These are phyloP conservation scores for Drosophila nigrodunni DNA, from an alignment of 1,140 invertebrate genomes.

Conservation along the genomic window DNA sequence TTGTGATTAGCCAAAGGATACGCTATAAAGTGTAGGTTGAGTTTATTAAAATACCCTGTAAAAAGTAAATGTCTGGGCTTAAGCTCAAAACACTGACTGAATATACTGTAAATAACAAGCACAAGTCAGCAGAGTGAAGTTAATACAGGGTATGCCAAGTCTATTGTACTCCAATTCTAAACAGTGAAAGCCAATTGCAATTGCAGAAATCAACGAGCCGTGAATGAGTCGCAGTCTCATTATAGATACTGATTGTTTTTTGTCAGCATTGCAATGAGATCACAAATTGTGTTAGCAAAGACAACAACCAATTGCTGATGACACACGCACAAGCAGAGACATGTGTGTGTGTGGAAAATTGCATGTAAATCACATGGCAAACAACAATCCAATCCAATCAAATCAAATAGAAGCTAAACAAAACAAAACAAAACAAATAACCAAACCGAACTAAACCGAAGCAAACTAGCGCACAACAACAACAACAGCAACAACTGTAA, in stretches of 20 bases:
- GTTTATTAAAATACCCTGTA: no score
- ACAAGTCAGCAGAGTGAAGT: background rate
- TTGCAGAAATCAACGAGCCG: slow-evolving; percentile 30
- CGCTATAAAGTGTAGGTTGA: background rate
- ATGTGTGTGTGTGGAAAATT: slow-evolving; percentile 17
- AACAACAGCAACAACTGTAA: slow-evolving; percentile 4
- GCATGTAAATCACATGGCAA: slow-evolving; percentile 53
- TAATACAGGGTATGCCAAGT: background rate
- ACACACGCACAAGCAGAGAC: slow-evolving; percentile 17
- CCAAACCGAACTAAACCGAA: slow-evolving; percentile 61
- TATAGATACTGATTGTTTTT: slow-evolving; percentile 4
- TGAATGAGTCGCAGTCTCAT: slow-evolving; percentile 15
- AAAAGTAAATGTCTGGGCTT: no score
- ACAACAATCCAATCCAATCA: slow-evolving; percentile 34
- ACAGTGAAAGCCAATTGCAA: slow-evolving; percentile 43
- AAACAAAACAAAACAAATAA: slow-evolving; percentile 33
- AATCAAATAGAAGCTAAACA: slow-evolving; percentile 40
- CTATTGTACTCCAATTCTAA: background rate
- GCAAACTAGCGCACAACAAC: slow-evolving; percentile 65
- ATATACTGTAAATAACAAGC: no score
- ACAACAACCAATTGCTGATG: slow-evolving; percentile 53
- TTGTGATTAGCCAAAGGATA: background rate
- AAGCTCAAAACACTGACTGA: no score
- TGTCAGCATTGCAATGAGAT: slow-evolving; percentile 39
- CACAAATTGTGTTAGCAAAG: slow-evolving; percentile 38